phyloP scores from a whole-genome alignment of 2,113 vertebrate genomes.

The Macaca nemestrina region DNA sequence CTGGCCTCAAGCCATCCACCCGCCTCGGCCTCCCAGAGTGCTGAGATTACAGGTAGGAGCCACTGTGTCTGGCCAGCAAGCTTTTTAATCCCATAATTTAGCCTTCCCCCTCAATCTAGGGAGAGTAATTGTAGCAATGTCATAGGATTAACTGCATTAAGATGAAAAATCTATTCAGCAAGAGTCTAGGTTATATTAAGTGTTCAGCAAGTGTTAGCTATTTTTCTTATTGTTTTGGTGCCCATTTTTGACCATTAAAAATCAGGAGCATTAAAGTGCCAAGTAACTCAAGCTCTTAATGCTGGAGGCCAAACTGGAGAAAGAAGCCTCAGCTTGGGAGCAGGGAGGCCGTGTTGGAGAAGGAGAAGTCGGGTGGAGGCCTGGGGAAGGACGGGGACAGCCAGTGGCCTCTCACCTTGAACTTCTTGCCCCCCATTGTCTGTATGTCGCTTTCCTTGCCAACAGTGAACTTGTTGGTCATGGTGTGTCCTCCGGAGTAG shows the following conservation, averaged over 20 bases:
- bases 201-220: neutral
- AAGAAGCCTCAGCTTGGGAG: neutral
- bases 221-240: neutral
- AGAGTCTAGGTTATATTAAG: neutral
- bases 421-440: conserved; percentile 94
- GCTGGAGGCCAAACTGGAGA: neutral
- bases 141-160: neutral
- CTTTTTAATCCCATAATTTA: neutral
- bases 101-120: neutral
- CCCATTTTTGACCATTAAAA: neutral
- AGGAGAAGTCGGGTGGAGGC: neutral
- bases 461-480: conserved; percentile 91
- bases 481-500: conserved; percentile 86
- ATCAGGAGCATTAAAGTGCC: neutral
- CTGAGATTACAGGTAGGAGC: neutral
- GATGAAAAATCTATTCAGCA: neutral
- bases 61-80: neutral
- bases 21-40: neutral
- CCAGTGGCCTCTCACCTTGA: conserved; percentile 88
- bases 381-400: neutral
- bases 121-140: neutral
- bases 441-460: conserved; percentile 93
- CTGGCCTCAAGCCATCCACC: neutral
- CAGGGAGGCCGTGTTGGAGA: neutral
- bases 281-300: neutral